Conservation (phyloP, 2,888 invertebrate genomes). For the Leptinotarsa haldemani region DNA sequence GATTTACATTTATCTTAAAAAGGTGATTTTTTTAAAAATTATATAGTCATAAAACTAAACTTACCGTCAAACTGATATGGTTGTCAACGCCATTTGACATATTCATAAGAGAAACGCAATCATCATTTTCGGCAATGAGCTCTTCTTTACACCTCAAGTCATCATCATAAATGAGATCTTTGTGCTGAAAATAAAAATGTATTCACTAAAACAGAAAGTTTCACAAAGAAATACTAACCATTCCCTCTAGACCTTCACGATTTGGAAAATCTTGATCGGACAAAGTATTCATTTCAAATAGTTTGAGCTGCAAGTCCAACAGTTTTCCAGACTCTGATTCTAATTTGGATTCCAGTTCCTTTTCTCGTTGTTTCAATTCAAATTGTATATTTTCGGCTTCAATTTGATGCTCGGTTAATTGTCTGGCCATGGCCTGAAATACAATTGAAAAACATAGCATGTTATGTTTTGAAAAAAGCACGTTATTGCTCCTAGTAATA, state of each 20-base stretch:
- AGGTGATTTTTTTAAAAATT: neutral
- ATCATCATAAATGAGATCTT: slow-evolving; percentile 46
- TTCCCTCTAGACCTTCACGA: slow-evolving; percentile 25
- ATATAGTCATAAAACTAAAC: slow-evolving; percentile 27
- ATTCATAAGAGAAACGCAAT: slow-evolving; percentile 52
- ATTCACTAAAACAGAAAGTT: neutral
- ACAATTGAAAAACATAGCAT: neutral
- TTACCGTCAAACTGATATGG: slow-evolving; percentile 60
- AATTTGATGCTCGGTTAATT: slow-evolving; percentile 69
- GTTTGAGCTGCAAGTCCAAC: slow-evolving; percentile 47
- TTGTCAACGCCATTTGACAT: slow-evolving; percentile 55
- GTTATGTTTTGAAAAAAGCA: too few relatives aligned
- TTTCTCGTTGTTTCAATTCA: slow-evolving; percentile 56
- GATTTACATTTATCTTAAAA: neutral
- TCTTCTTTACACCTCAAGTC: slow-evolving; percentile 58
- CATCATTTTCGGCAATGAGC: slow-evolving; percentile 59
- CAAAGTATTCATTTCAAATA: slow-evolving; percentile 39
- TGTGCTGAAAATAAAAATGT: slow-evolving; percentile 16
- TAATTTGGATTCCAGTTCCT: slow-evolving; percentile 50
- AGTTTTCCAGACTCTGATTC: slow-evolving; percentile 49
- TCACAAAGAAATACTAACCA: slow-evolving; percentile 4
- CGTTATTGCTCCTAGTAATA: too few relatives aligned
- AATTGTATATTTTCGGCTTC: slow-evolving; percentile 65
- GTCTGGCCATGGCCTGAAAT: slow-evolving; percentile 67
- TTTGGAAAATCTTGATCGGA: slow-evolving; percentile 36